Evolutionary conservation across 2,888 invertebrate genomes (phyloP).

Genomic region (Eutolmus rufibarbis): DNA sequence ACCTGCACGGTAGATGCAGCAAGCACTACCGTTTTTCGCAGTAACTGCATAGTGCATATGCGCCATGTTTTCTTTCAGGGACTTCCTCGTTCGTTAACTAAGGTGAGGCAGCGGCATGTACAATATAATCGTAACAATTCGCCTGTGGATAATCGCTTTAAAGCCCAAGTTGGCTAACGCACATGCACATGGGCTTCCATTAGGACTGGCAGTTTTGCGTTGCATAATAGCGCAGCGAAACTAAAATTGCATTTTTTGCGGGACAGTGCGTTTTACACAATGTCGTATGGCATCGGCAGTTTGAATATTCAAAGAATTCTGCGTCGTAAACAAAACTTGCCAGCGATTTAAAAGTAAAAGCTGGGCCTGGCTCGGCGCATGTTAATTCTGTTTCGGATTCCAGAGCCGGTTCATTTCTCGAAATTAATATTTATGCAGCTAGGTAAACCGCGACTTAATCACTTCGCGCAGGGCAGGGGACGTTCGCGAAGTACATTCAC

Average conservation of each 20-base stretch:
- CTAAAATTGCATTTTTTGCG: not conserved
- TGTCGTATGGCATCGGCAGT: not conserved
- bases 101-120: not conserved
- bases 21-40: not conserved
- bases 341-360: constrained; percentile 21
- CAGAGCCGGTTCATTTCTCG: constrained; percentile 1
- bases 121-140: not conserved
- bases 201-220: not conserved
- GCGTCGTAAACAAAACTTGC: not conserved
- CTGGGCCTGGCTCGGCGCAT: not conserved
- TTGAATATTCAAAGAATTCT: constrained; percentile 6
- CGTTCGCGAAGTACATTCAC: not conserved
- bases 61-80: not conserved
- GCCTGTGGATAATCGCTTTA: not conserved
- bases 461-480: not conserved
- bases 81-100: not conserved
- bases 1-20: not conserved
- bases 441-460: constrained; percentile 1
- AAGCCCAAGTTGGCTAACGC: not conserved
- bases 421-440: constrained; percentile 35
- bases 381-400: not conserved
- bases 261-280: not conserved
- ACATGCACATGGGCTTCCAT: not conserved
- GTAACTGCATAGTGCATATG: not conserved
- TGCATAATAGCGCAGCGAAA: not conserved